These are phyloP conservation scores for Leucania comma DNA, from an alignment of 2,888 invertebrate species.

Conservation along the genomic window DNA sequence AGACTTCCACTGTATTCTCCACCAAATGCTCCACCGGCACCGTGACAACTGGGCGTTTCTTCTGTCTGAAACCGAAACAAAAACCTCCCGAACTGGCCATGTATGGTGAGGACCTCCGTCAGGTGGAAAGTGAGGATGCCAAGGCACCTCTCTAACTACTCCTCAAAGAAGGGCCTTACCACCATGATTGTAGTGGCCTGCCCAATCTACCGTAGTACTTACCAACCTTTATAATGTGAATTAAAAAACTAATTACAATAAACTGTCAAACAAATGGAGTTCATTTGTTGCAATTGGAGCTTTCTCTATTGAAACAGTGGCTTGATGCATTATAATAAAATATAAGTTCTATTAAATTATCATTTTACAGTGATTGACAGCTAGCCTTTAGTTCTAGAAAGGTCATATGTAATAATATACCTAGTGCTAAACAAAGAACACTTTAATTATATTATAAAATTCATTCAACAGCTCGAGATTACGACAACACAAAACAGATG, in stretches of 20 bases:
- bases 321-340: background rate
- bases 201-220: too few relatives aligned
- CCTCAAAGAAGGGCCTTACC: too few relatives aligned
- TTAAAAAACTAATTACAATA: background rate
- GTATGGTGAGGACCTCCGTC: too few relatives aligned
- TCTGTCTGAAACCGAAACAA: too few relatives aligned
- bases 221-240: too few relatives aligned
- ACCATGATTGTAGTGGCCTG: too few relatives aligned
- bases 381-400: background rate
- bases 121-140: too few relatives aligned
- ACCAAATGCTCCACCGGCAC: too few relatives aligned
- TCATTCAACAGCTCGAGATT: constrained; percentile 9
- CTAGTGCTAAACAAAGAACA: background rate
- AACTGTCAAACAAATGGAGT: background rate
- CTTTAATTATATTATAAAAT: constrained; percentile 11
- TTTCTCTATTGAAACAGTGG: background rate
- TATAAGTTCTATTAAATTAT: background rate
- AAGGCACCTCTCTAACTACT: too few relatives aligned
- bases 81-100: too few relatives aligned
- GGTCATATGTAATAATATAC: constrained; percentile 32
- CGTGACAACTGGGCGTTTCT: too few relatives aligned
- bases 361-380: background rate
- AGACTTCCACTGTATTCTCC: too few relatives aligned
- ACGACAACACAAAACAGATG: background rate
- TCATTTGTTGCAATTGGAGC: background rate